These are phyloP conservation scores for Myrmecophaga tridactyla DNA, from an alignment of 2,113 vertebrate genomes.

Conservation along the genomic window DNA sequence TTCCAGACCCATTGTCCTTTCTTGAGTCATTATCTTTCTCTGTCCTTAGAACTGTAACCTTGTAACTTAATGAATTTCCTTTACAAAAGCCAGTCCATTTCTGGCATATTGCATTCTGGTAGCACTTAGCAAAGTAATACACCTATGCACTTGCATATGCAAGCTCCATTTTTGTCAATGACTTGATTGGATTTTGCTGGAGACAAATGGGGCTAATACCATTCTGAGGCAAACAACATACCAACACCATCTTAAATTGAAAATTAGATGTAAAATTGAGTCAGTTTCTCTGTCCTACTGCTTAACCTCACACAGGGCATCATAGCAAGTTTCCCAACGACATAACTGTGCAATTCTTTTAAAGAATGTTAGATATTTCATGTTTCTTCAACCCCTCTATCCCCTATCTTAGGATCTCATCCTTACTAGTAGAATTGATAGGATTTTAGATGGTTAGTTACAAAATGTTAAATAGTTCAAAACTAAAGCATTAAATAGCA, in stretches of 20 bases:
- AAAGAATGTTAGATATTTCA: background rate
- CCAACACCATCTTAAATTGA: background rate
- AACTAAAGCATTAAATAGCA: background rate
- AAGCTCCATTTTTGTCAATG: background rate
- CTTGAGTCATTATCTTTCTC: too few species aligned
- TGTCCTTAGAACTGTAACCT: too few species aligned
- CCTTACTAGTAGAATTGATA: background rate
- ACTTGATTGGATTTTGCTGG: background rate
- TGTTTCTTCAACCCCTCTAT: background rate
- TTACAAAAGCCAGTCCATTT: too few species aligned
- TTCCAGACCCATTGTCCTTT: too few species aligned
- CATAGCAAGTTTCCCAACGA: background rate
- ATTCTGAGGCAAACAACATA: background rate
- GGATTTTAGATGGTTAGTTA: background rate
- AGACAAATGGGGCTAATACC: background rate
- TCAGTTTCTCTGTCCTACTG: background rate
- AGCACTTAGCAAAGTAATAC: too few species aligned
- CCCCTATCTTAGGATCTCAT: background rate
- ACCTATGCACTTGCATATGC: background rate
- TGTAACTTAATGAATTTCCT: too few species aligned
- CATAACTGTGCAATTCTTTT: background rate
- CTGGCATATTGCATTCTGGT: too few species aligned
- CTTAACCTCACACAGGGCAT: background rate
- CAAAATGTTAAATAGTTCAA: background rate
- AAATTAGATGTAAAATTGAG: background rate